These are phyloP conservation scores for Leucophora obtusa DNA, from an alignment of 2,888 invertebrate genomes.

Conservation along the genomic window DNA sequence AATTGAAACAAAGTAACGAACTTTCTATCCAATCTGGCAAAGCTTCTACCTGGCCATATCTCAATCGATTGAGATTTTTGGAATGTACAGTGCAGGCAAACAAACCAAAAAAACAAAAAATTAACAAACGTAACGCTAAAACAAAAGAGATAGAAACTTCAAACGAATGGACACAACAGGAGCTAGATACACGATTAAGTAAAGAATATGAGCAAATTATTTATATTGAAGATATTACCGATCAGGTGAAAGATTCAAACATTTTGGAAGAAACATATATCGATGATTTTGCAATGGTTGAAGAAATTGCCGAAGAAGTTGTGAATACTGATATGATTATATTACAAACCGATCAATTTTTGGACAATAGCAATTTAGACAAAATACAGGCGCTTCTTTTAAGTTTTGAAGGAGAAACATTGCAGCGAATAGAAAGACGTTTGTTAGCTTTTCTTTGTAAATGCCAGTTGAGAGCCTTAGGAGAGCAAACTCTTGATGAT, in stretches of 20 bases:
- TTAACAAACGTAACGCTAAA: conserved; percentile 46
- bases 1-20: conserved; percentile 67
- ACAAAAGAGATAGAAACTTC: conserved; percentile 33
- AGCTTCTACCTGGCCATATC: conserved; percentile 73
- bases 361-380: conserved; percentile 57
- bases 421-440: conserved; percentile 67
- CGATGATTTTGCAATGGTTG: conserved; percentile 47
- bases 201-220: conserved; percentile 49
- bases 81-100: conserved; percentile 60
- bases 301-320: conserved; percentile 61
- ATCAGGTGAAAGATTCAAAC: conserved; percentile 5
- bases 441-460: conserved; percentile 71
- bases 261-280: conserved; percentile 56
- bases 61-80: conserved; percentile 69
- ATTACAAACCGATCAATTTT: conserved; percentile 18
- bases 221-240: conserved; percentile 21
- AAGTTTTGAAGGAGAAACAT: conserved; percentile 64
- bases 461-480: conserved; percentile 69
- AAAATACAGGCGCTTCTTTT: conserved; percentile 67
- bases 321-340: conserved; percentile 35
- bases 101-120: conserved; percentile 47
- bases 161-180: conserved; percentile 36
- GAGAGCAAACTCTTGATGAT: conserved; percentile 68
- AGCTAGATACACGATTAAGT: conserved; percentile 56
- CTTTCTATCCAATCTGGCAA: conserved; percentile 67